A percentile compares a stretch with the other conserved stretches of the same genome.
Conservation (phyloP, 2,888 invertebrate species). For the Heliconius sara region DNA sequence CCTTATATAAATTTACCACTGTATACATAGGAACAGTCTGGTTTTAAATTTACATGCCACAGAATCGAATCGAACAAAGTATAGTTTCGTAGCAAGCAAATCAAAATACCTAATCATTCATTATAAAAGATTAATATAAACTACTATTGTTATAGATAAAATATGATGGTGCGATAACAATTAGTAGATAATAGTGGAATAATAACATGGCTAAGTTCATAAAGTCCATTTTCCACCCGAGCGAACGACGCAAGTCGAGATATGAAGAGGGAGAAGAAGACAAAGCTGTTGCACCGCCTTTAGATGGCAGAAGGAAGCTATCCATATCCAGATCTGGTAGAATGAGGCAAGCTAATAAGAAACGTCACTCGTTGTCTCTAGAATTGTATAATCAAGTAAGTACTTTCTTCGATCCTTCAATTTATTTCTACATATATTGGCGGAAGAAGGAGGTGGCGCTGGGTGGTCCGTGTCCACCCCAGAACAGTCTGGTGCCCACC, state of each 20-base stretch:
- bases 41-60: neutral
- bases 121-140: neutral
- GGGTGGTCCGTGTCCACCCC: too few relatives aligned
- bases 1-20: neutral
- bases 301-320: conserved; percentile 69
- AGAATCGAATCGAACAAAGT: neutral
- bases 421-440: neutral
- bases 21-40: neutral
- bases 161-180: conserved; percentile 21
- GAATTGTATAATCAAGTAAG: conserved; percentile 82
- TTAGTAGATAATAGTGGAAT: conserved; percentile 4
- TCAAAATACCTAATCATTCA: neutral
- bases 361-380: conserved; percentile 78
- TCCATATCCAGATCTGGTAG: conserved; percentile 86
- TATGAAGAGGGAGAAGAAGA: conserved; percentile 67
- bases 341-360: conserved; percentile 82
- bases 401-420: neutral
- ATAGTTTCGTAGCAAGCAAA: neutral
- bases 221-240: conserved; percentile 70
- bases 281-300: conserved; percentile 56
- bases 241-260: conserved; percentile 60
- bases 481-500: too few relatives aligned
- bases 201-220: conserved; percentile 74
- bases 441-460: too few relatives aligned
- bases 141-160: conserved; percentile 16